A percentile compares a stretch with the other conserved stretches of the same genome.
These are phyloP conservation scores for Pipistrellus nathusii DNA, from an alignment of 2,797 vertebrate genomes.

Conservation along the genomic window DNA sequence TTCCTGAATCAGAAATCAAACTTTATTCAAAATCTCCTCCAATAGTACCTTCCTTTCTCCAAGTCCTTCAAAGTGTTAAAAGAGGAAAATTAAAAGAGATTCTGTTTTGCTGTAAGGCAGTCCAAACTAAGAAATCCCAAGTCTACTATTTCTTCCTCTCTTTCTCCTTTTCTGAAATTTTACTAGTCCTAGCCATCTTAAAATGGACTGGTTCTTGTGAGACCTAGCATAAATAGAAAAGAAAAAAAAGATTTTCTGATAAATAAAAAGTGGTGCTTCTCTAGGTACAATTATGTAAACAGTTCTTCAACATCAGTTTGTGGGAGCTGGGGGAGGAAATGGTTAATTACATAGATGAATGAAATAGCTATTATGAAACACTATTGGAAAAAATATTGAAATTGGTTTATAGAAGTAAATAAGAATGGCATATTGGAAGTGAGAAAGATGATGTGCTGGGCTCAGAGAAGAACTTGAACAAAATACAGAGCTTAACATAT, in stretches of 20 bases:
- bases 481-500: not conserved
- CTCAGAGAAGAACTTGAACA: not conserved
- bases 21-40: not conserved
- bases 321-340: not conserved
- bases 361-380: not conserved
- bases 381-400: not conserved
- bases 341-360: not conserved
- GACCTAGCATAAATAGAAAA: not conserved
- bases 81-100: not conserved
- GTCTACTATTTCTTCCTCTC: not conserved
- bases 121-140: not conserved
- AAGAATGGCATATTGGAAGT: not conserved
- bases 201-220: not conserved
- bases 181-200: not conserved
- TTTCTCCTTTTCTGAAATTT: not conserved
- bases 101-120: not conserved
- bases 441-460: not conserved
- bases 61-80: not conserved
- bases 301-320: not conserved
- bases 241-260: not conserved
- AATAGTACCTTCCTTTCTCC: not conserved
- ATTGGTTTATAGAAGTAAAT: not conserved
- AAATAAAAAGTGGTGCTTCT: not conserved
- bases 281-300: not conserved
- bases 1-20: not conserved